phyloP scores from a whole-genome alignment of 2,797 vertebrate genomes.

The Ptychobarbus kaznakovi region DNA sequence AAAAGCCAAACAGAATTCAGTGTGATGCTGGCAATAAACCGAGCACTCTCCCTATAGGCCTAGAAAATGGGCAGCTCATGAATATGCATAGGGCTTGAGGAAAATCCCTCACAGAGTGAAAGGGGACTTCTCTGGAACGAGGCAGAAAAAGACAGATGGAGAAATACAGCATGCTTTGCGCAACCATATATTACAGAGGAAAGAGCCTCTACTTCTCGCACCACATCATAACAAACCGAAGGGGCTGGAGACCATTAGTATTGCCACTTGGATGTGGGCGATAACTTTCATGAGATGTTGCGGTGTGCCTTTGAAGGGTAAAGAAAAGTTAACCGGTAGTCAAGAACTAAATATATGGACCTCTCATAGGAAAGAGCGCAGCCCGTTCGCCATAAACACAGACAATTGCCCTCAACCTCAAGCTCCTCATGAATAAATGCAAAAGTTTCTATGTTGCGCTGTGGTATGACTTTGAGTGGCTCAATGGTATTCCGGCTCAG shows the following conservation, averaged over 20 bases:
- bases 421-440: slow-evolving; percentile 48
- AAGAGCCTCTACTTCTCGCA: slow-evolving; percentile 8
- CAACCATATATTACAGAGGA: slow-evolving; percentile 31
- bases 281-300: slow-evolving; percentile 12
- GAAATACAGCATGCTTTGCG: slow-evolving; percentile 7
- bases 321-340: slow-evolving; percentile 18
- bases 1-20: slow-evolving; percentile 53
- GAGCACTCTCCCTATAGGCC: slow-evolving; percentile 51
- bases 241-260: not conserved
- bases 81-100: slow-evolving; percentile 52
- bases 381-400: slow-evolving; percentile 28
- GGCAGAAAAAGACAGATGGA: slow-evolving; percentile 24
- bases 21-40: slow-evolving; percentile 46
- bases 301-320: slow-evolving; percentile 4
- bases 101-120: slow-evolving; percentile 43
- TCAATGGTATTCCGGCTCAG: slow-evolving; percentile 46
- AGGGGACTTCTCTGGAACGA: slow-evolving; percentile 43
- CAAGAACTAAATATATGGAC: slow-evolving; percentile 30
- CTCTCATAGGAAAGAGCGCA: slow-evolving; percentile 37
- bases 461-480: slow-evolving; percentile 41
- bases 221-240: slow-evolving; percentile 17
- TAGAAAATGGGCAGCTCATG: slow-evolving; percentile 55
- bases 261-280: not conserved
- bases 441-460: slow-evolving; percentile 36
- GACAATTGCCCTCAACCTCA: slow-evolving; percentile 4